These are phyloP conservation scores for Zootoca vivipara DNA, from an alignment of 2,113 vertebrate species.

Conservation along the genomic window DNA sequence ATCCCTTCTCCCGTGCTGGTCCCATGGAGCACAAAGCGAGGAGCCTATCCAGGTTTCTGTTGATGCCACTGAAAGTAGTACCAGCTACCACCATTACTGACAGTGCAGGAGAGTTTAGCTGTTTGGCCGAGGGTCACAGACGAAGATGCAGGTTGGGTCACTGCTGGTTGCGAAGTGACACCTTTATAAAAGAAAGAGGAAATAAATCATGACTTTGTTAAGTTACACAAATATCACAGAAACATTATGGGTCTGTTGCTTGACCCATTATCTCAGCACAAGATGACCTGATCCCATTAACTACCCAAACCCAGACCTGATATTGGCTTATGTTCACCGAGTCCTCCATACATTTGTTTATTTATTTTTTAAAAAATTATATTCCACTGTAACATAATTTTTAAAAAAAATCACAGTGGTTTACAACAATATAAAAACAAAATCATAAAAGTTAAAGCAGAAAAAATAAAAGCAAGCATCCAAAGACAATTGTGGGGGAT, in stretches of 20 bases:
- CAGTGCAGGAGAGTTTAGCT: neutral
- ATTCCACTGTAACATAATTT: no score
- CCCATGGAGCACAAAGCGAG: neutral
- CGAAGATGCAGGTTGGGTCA: neutral
- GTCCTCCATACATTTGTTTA: neutral
- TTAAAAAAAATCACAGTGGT: no score
- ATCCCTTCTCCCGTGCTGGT: neutral
- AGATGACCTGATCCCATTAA: no score
- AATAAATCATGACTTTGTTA: neutral
- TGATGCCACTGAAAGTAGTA: neutral
- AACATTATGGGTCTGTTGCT: neutral
- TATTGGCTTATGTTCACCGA: no score
- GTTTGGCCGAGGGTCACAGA: slow-evolving; percentile 12
- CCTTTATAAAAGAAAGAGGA: neutral
- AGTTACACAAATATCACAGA: neutral
- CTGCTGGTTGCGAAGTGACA: neutral
- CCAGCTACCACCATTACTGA: neutral
- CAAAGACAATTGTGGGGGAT: no score
- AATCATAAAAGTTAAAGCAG: no score
- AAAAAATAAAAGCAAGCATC: no score
- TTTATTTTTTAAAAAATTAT: neutral
- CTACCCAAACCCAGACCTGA: no score
- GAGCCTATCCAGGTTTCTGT: neutral
- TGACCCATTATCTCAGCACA: no score
- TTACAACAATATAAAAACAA: no score